These are phyloP conservation scores for Rhaphigaster nebulosa DNA, from an alignment of 2,888 invertebrate genomes.

Conservation along the genomic window DNA sequence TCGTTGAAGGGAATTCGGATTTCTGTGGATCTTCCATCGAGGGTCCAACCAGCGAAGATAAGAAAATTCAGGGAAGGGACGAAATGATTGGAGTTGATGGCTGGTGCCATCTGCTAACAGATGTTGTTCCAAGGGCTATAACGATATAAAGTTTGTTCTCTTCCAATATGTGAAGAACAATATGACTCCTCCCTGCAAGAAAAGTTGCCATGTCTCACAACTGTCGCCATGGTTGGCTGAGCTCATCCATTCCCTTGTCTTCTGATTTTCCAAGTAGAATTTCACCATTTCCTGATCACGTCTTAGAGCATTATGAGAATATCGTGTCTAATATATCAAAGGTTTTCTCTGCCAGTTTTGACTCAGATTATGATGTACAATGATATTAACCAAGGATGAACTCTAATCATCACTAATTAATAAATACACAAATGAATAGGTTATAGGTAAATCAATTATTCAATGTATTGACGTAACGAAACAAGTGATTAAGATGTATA, in stretches of 20 bases:
- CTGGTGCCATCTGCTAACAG: constrained; percentile 35
- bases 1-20: background rate
- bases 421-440: too few relatives aligned
- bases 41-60: background rate
- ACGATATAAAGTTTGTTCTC: constrained; percentile 25
- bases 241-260: background rate
- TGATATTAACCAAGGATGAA: background rate
- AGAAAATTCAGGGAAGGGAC: background rate
- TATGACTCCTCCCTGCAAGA: background rate
- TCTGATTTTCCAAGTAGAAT: background rate
- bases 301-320: background rate
- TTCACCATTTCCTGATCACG: background rate
- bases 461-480: too few relatives aligned
- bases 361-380: background rate
- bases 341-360: background rate
- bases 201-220: background rate
- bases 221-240: background rate
- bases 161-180: constrained; percentile 19
- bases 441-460: too few relatives aligned
- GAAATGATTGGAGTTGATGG: constrained; percentile 36
- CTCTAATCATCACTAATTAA: background rate
- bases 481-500: too few relatives aligned
- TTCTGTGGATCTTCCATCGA: background rate
- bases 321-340: background rate
- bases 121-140: constrained; percentile 8